phyloP scores from a whole-genome alignment of 1,140 invertebrate genomes.

The Pachypsylla venusta region DNA sequence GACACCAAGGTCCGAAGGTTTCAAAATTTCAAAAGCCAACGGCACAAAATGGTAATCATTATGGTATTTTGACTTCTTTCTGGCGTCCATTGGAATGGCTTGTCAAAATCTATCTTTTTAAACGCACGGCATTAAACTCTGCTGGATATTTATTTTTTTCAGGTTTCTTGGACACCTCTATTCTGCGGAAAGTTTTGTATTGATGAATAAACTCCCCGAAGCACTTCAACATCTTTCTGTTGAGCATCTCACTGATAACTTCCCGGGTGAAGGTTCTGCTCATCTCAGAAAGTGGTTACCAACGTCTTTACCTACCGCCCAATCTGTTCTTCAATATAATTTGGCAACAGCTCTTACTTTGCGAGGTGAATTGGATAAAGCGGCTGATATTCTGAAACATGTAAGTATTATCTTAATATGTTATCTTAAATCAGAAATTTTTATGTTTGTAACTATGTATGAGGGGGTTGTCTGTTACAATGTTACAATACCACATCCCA shows the following conservation, averaged over 20 bases:
- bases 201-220: constrained; percentile 64
- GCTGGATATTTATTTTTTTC: constrained; percentile 26
- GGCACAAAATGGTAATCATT: too few relatives aligned
- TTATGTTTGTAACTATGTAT: neutral
- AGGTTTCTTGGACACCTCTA: constrained; percentile 77
- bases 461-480: too few relatives aligned
- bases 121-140: too few relatives aligned
- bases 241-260: constrained; percentile 36
- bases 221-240: constrained; percentile 73
- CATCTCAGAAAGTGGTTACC: constrained; percentile 44
- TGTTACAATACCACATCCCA: too few relatives aligned
- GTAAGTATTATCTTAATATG: constrained; percentile 27
- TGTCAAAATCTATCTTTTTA: too few relatives aligned
- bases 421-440: neutral
- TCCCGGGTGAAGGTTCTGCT: constrained; percentile 12
- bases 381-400: constrained; percentile 48
- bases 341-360: constrained; percentile 60
- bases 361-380: constrained; percentile 58
- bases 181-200: constrained; percentile 73
- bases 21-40: too few relatives aligned
- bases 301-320: constrained; percentile 43
- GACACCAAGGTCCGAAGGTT: too few relatives aligned
- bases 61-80: too few relatives aligned
- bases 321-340: constrained; percentile 60
- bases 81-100: too few relatives aligned